Evolutionary conservation across 64 coral and sea anemone genomes (phyloP).

Genomic region (Stichodactyla mertensii): DNA sequence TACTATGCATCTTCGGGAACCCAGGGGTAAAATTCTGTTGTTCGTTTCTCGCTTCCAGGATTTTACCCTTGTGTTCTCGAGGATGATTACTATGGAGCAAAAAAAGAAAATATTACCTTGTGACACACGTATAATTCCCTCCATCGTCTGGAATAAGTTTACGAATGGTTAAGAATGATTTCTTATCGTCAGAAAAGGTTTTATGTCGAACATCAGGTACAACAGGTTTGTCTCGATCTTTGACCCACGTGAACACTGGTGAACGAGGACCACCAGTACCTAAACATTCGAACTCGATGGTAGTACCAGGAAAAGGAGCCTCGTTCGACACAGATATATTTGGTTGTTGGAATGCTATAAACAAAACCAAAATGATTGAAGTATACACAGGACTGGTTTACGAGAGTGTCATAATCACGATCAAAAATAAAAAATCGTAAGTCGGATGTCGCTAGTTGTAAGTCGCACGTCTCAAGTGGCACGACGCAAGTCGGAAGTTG

Average conservation of each 20-base stretch:
- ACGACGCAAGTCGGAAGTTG: too few relatives aligned
- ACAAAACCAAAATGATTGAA: not conserved
- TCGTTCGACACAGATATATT: conserved; percentile 2
- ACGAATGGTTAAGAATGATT: conserved; percentile 30
- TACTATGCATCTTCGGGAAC: too few relatives aligned
- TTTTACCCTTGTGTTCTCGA: too few relatives aligned
- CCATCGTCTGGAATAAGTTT: conserved; percentile 3
- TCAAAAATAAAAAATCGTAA: too few relatives aligned
- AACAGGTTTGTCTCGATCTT: not conserved
- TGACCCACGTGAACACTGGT: not conserved
- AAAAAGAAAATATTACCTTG: conserved; percentile 3
- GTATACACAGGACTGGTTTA: not conserved
- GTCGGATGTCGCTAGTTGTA: too few relatives aligned
- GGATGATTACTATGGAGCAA: too few relatives aligned
- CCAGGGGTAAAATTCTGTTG: too few relatives aligned
- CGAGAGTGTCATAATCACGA: too few relatives aligned
- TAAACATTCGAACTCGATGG: conserved; percentile 5
- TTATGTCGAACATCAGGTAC: conserved; percentile 8
- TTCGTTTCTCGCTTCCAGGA: too few relatives aligned
- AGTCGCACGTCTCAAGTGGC: too few relatives aligned
- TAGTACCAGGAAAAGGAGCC: not conserved
- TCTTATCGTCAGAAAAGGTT: not conserved
- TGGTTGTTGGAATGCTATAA: not conserved
- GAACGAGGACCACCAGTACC: not conserved
- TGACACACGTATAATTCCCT: conserved; percentile 22